Evolutionary conservation across 2,113 vertebrate species (phyloP).

Genomic region (Prietella phreatophila): DNA sequence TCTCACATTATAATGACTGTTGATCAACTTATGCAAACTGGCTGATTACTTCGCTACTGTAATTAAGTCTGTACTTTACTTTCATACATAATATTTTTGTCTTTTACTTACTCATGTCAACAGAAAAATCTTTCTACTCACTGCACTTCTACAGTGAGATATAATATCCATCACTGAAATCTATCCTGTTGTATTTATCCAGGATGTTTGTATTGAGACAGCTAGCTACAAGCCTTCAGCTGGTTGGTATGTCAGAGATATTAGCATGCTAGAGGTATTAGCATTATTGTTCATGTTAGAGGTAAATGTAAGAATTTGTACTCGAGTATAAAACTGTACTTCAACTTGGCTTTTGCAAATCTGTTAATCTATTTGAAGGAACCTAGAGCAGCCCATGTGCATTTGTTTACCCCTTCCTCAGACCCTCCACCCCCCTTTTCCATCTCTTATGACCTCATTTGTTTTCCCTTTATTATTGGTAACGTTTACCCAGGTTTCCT

Average conservation of each 20-base stretch:
- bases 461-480: constrained; percentile 37
- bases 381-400: background rate
- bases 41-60: background rate
- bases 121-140: background rate
- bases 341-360: background rate
- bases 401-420: background rate
- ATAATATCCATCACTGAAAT: background rate
- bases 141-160: background rate
- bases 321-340: background rate
- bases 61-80: background rate
- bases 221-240: background rate
- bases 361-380: background rate
- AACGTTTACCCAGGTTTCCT: constrained; percentile 30
- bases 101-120: background rate
- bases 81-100: background rate
- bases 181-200: no score
- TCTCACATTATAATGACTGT: background rate
- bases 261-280: background rate
- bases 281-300: background rate
- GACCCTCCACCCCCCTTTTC: background rate
- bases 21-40: background rate
- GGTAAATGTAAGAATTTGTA: background rate
- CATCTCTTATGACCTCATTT: constrained; percentile 38
- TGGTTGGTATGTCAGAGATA: background rate
- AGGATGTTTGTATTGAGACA: background rate